Conservation (phyloP, 2,888 invertebrate species). For the Atherix ibis region DNA sequence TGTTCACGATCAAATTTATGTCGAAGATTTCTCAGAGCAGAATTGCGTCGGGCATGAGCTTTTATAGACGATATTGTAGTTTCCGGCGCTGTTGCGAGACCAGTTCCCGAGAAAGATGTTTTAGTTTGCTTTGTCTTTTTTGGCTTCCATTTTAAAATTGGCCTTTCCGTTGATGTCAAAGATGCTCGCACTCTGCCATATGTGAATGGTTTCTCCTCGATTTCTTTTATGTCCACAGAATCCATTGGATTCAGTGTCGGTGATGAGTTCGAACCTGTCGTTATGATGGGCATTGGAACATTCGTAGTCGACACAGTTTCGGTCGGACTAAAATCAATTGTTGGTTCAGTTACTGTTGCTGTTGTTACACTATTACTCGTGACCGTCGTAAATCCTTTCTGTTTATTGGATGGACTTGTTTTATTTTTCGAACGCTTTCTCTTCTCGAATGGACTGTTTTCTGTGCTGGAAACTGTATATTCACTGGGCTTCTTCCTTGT, state of each 20-base stretch:
- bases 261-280: constrained; percentile 11
- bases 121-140: constrained; percentile 10
- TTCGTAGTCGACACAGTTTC: constrained; percentile 12
- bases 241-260: constrained; percentile 17
- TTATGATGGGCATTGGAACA: constrained; percentile 11
- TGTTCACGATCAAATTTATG: constrained; percentile 9
- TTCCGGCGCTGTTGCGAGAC: constrained; percentile 5
- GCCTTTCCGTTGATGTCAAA: constrained; percentile 20
- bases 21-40: constrained; percentile 11
- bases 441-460: neutral
- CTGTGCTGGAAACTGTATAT: neutral
- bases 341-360: neutral
- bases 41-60: constrained; percentile 8
- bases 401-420: too few species aligned
- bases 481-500: neutral
- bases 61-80: neutral
- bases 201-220: constrained; percentile 15
- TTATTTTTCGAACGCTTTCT: too few species aligned
- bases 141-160: constrained; percentile 27
- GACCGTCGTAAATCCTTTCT: too few species aligned
- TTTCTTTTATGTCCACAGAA: too few species aligned
- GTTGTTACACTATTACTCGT: too few species aligned
- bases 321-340: neutral
- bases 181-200: constrained; percentile 6
- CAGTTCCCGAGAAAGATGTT: too few species aligned